Evolutionary conservation across 2,888 invertebrate genomes (phyloP), one percentile per base, ranked within the genome.

Genomic region (Arge pagana): DNA sequence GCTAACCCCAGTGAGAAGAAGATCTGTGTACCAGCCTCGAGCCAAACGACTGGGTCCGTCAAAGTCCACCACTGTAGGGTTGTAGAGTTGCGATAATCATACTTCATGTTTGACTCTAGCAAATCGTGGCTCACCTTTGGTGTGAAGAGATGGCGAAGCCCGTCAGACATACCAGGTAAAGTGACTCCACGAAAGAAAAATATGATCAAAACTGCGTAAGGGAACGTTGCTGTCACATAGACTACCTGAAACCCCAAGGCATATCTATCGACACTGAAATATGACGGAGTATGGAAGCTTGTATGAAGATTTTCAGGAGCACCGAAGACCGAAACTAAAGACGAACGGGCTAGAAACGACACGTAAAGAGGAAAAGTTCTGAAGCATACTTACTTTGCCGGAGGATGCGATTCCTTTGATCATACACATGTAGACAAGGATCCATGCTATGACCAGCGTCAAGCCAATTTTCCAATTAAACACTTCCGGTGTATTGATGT

Each of bases 321-420:
- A n/a, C n/a, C n/a, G n/a, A n/a, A n/a, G n/a, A n/a, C n/a, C n/a
- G n/a, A n/a, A n/a, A n/a, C n/a, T n/a, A n/a, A n/a, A n/a, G n/a
- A n/a, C n/a, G n/a, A n/a, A n/a, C n/a, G n/a, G n/a, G n/a, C n/a
- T n/a, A n/a, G n/a, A n/a, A n/a, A n/a, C n/a, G n/a, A n/a, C n/a
- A n/a, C n/a, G n/a, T n/a, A n/a, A n/a, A n/a, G n/a, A n/a, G n/a
- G n/a, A n/a, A n/a, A n/a, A n/a, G n/a, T n/a, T n/a, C n/a, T n/a
- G n/a, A n/a, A n/a, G n/a, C n/a, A 8, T n/a, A 41, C 21, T 45
- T 41, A 96, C 95, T 82, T 96, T 96, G 50, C 96, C 95, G 0
- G 96, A 96, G 4, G 95, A 95, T 1, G 96, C 96, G 57, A 97
- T 96, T 48, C 97, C 97, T 77, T 96, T 96, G 64, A 96, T 95